Conservation (phyloP, 1,140 invertebrate genomes). For the Cydia pomonella region DNA sequence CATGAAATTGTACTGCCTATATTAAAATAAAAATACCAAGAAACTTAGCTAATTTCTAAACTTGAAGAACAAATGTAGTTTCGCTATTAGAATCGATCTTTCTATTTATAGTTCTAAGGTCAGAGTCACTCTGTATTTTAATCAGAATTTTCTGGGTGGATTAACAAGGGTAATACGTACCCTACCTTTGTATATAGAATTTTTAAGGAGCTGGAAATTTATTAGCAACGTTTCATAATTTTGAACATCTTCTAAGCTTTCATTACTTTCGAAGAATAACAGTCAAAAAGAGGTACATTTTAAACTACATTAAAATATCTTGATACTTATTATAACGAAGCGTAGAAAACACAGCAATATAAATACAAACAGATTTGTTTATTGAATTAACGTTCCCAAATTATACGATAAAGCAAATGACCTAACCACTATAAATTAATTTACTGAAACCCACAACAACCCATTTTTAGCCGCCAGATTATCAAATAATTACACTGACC, state of each 20-base stretch:
- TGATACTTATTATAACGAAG: no score
- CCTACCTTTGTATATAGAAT: no score
- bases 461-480: not conserved
- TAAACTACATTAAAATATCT: no score
- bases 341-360: no score
- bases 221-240: no score
- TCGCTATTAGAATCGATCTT: not conserved
- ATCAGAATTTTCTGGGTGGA: not conserved
- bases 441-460: not conserved
- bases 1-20: not conserved
- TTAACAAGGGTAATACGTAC: not conserved
- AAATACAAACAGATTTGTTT: no score
- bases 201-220: no score
- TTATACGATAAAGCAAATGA: not conserved
- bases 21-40: not conserved
- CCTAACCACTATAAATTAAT: constrained; percentile 1
- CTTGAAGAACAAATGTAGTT: not conserved
- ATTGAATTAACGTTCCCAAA: not conserved
- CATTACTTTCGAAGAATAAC: no score
- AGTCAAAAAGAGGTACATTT: no score
- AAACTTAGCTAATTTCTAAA: not conserved
- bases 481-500: constrained; percentile 6
- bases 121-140: constrained; percentile 1
- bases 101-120: not conserved
- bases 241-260: no score